These are phyloP conservation scores for Propithecus coquereli DNA, from an alignment of 2,113 vertebrate species.

Conservation along the genomic window DNA sequence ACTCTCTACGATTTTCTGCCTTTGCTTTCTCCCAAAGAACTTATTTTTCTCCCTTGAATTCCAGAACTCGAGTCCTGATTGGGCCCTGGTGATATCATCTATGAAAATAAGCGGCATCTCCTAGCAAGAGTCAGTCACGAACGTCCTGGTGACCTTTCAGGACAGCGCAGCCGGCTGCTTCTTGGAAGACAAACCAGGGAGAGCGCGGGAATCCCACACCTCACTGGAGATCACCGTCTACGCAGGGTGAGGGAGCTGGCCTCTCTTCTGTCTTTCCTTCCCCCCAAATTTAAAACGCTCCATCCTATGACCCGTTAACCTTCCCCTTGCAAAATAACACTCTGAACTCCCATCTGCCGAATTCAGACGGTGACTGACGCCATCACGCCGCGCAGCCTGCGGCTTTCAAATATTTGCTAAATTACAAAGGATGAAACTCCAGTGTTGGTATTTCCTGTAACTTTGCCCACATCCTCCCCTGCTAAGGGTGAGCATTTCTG, in stretches of 20 bases:
- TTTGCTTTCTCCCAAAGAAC: slow-evolving; percentile 47
- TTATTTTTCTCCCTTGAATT: slow-evolving; percentile 51
- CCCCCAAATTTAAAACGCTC: not conserved
- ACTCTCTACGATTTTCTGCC: slow-evolving; percentile 7
- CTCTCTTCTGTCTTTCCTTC: accelerated
- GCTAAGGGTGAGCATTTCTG: not conserved
- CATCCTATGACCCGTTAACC: accelerated
- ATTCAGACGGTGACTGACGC: not conserved
- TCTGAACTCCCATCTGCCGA: not conserved
- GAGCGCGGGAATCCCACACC: accelerated
- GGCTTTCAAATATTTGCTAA: not conserved
- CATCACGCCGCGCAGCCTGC: not conserved
- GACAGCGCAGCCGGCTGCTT: not conserved
- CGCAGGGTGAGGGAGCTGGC: not conserved
- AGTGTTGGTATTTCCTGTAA: not conserved
- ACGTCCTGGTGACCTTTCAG: not conserved
- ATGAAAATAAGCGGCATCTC: not conserved
- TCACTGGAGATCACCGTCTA: not conserved
- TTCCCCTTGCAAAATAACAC: not conserved
- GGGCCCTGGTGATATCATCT: not conserved
- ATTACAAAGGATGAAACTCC: not conserved
- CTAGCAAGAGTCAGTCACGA: not conserved
- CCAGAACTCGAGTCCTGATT: not conserved
- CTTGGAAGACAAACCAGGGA: not conserved
- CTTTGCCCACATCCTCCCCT: too few species aligned